A percentile compares a stretch with the other conserved stretches of the same genome.
These are phyloP conservation scores for Homarus americanus DNA, from an alignment of 1,140 invertebrate genomes.

Conservation along the genomic window DNA sequence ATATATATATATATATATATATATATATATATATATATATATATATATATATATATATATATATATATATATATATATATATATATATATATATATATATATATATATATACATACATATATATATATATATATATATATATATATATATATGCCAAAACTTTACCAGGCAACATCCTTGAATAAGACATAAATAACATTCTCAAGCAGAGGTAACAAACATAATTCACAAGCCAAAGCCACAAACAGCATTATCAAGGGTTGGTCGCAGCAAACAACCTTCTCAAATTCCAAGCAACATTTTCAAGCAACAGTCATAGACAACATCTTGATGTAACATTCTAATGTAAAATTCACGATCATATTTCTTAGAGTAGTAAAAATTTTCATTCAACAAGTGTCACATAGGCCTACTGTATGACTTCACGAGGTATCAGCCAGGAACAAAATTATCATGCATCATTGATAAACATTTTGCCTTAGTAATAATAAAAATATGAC, in stretches of 20 bases:
- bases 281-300: background rate
- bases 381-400: too few species aligned
- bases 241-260: background rate
- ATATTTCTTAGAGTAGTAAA: too few species aligned
- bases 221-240: background rate
- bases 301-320: background rate
- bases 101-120: background rate
- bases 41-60: slow-evolving; percentile 36
- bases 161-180: background rate
- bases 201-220: background rate
- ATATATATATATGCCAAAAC: background rate
- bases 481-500: too few species aligned
- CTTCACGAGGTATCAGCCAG: too few species aligned
- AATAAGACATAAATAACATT: background rate
- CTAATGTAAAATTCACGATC: too few species aligned
- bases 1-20: background rate
- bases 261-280: background rate
- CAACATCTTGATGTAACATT: background rate
- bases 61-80: slow-evolving; percentile 13
- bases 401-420: too few species aligned
- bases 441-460: too few species aligned
- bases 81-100: slow-evolving; percentile 12
- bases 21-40: background rate
- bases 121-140: slow-evolving; percentile 17
- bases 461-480: too few species aligned